Conservation (phyloP, 1,140 invertebrate species). For the Lamellibrachia luymesi region DNA sequence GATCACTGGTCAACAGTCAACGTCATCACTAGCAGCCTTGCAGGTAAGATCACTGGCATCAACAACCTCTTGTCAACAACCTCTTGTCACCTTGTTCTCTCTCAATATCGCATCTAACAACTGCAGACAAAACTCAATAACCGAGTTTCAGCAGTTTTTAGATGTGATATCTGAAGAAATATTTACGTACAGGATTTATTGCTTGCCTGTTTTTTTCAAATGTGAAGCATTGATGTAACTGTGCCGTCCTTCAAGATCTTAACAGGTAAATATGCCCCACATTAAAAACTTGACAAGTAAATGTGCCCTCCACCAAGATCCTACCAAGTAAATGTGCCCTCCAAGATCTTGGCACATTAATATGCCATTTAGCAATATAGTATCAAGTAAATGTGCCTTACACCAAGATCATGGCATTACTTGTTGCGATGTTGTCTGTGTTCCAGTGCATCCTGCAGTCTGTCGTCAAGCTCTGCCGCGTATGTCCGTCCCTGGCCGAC, state of each 20-base stretch:
- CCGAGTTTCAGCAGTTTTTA: background rate
- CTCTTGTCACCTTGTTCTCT: background rate
- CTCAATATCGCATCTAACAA: background rate
- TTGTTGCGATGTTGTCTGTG: background rate
- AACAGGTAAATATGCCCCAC: background rate
- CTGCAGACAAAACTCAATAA: background rate
- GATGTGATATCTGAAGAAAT: too few species aligned
- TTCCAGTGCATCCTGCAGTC: background rate
- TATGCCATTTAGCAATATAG: background rate
- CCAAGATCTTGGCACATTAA: too few species aligned
- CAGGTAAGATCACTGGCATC: background rate
- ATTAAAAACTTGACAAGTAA: too few species aligned
- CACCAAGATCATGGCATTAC: background rate
- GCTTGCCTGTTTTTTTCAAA: background rate
- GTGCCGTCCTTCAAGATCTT: background rate
- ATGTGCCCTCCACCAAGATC: background rate
- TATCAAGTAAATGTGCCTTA: background rate
- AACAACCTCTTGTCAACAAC: background rate
- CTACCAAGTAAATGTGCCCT: background rate
- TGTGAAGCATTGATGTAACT: background rate
- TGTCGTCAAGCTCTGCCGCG: slow-evolving; percentile 6
- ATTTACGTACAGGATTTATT: background rate
- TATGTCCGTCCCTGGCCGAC: slow-evolving; percentile 13
- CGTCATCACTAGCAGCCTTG: background rate
- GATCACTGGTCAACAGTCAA: background rate